Base-by-base conservation (phyloP, 2,797 vertebrate species). In the Oreochromis grahami region DNA sequence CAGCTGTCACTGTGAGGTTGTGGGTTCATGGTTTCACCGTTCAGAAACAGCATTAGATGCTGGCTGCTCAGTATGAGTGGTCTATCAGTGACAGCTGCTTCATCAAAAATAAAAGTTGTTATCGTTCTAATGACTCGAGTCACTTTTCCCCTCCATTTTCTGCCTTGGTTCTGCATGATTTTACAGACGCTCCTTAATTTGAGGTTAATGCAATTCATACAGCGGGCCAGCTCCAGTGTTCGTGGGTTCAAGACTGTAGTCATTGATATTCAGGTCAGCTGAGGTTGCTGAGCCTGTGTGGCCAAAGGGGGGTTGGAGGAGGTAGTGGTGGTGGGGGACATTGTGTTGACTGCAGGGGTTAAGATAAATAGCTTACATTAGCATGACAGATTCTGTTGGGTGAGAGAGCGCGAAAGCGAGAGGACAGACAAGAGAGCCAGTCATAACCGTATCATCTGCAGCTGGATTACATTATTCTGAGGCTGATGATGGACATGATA, bases 341-440 rank as follows among this genome's bases (percentile, higher is more conserved):
- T 88, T 91, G 88, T 92, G 91, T 89, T 93, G 91, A 92, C 93
- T 87, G 87, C 80, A 88, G 84, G 80, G 89, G 82, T 83, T 51
- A 29, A 63, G 89, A 93, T 94, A 93, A 94, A 94, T 93, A 90
- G 89, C 88, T 90, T 86, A 87, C 77, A 90, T 94, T 92, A 92
- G 89, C 83, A 86, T 84, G 83, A 81, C 83, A 83, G 80, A 65
- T 74, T 86, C 80, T 84, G 17, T 72, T 84, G 81, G 74, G 56
- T 52, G 78, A 78, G 29, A 55, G 36, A 53, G 52, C 32, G n/a
- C 11, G 55, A 24, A 10, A 26, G 72, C 82, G 53, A 85, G 43
- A 19, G 76, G 72, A 53, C 68, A 83, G 84, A 79, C 85, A 76
- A 74, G 88, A 80, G 89, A 92, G 82, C 29, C 24, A 72, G 82